phyloP scores from a whole-genome alignment of 2,797 vertebrate species.

The Gambelia wislizenii region DNA sequence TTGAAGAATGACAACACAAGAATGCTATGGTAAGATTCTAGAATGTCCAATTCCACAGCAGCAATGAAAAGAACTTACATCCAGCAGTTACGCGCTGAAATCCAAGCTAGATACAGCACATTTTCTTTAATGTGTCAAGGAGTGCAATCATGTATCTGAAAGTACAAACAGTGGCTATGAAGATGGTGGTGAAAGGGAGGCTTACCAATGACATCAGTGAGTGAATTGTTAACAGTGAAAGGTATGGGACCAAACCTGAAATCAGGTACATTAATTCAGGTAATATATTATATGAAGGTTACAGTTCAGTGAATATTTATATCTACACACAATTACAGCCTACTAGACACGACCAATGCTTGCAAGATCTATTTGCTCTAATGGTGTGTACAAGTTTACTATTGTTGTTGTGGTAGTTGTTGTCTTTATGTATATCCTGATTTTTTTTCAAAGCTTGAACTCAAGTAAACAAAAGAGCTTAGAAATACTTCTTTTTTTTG shows the following conservation, averaged over 20 bases:
- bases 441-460: too few species aligned
- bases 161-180: neutral
- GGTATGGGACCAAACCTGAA: neutral
- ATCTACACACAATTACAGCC: neutral
- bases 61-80: constrained; percentile 44
- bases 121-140: neutral
- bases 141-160: neutral
- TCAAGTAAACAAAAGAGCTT: too few species aligned
- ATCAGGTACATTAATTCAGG: neutral
- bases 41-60: constrained; percentile 31
- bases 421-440: too few species aligned
- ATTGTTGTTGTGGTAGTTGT: too few species aligned
- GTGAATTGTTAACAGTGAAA: neutral
- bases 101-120: neutral
- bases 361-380: neutral
- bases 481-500: too few species aligned
- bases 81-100: constrained; percentile 30
- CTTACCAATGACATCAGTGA: neutral
- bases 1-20: constrained; percentile 60
- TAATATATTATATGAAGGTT: neutral
- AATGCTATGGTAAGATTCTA: constrained; percentile 46
- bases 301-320: neutral
- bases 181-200: too few species aligned
- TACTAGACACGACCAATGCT: neutral
- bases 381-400: neutral